Evolutionary conservation across 2,888 invertebrate species (phyloP).

Genomic region (Platypus cylindrus): DNA sequence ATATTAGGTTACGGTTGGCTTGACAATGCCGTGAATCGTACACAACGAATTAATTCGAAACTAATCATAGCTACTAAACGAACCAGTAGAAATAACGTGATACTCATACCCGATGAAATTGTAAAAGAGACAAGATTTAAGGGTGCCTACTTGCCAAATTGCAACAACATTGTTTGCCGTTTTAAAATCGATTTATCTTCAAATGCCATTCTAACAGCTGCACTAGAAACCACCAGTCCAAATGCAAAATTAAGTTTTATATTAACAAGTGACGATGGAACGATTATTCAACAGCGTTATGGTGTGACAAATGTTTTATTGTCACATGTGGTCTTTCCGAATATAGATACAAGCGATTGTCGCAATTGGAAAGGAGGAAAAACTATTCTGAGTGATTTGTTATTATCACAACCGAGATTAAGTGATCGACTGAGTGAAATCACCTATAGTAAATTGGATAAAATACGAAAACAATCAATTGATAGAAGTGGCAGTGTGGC

Average conservation of each 20-base stretch:
- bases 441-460: conserved; percentile 5
- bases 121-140: conserved; percentile 8
- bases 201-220: conserved; percentile 12
- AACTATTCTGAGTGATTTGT: too few species aligned
- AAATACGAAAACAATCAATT: conserved; percentile 7
- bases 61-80: conserved; percentile 16
- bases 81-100: conserved; percentile 9
- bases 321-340: conserved; percentile 11
- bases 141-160: conserved; percentile 19
- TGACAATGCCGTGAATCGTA: conserved; percentile 4
- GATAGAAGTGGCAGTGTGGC: conserved; percentile 10
- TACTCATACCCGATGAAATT: conserved; percentile 5
- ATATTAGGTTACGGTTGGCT: conserved; percentile 29
- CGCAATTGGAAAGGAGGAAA: too few species aligned
- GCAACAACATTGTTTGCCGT: conserved; percentile 15
- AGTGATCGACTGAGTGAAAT: conserved; percentile 6
- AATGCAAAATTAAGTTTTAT: conserved; percentile 15
- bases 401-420: too few species aligned
- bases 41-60: conserved; percentile 21
- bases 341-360: too few species aligned
- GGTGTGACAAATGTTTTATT: conserved; percentile 13
- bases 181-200: conserved; percentile 8
- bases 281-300: conserved; percentile 7
- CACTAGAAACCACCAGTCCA: conserved; percentile 13
- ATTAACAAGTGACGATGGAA: conserved; percentile 14